A percentile compares a stretch with the other conserved stretches of the same genome.
Conservation (phyloP, 2,797 vertebrate species). For the Sebastiscus albofasciatus region DNA sequence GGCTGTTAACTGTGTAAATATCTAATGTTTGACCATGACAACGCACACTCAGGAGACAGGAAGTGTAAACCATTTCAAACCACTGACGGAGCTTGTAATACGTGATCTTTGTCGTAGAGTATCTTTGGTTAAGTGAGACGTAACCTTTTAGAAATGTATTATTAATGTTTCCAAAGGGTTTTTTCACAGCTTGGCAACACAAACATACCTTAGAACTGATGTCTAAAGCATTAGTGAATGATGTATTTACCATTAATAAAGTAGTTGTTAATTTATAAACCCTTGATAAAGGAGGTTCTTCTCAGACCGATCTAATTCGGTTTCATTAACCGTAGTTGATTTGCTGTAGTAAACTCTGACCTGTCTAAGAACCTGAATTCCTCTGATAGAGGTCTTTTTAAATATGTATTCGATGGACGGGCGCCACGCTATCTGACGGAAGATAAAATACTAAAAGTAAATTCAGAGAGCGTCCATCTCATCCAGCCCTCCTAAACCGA, state of each 20-base stretch:
- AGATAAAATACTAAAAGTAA: conserved; percentile 1
- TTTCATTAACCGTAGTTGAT: not conserved
- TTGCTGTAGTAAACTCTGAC: rapidly evolving
- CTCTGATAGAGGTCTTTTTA: not conserved
- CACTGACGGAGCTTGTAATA: too few species aligned
- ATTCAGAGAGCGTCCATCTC: not conserved
- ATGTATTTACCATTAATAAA: not conserved
- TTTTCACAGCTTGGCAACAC: not conserved
- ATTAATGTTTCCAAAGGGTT: not conserved
- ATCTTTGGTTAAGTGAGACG: not conserved
- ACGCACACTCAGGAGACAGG: too few species aligned
- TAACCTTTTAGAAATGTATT: not conserved
- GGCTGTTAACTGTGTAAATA: too few species aligned
- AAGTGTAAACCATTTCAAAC: too few species aligned
- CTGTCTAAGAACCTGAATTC: not conserved
- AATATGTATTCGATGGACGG: not conserved
- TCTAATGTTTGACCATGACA: too few species aligned
- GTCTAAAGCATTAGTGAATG: not conserved
- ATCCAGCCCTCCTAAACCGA: not conserved
- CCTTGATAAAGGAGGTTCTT: not conserved
- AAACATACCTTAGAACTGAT: not conserved
- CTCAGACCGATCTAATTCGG: not conserved
- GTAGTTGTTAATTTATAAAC: not conserved
- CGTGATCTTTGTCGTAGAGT: too few species aligned
- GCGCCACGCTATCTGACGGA: not conserved